Evolutionary conservation across 2,113 vertebrate species (phyloP), one percentile per base, ranked within the genome.

Genomic region (Chaetodon auriga): DNA sequence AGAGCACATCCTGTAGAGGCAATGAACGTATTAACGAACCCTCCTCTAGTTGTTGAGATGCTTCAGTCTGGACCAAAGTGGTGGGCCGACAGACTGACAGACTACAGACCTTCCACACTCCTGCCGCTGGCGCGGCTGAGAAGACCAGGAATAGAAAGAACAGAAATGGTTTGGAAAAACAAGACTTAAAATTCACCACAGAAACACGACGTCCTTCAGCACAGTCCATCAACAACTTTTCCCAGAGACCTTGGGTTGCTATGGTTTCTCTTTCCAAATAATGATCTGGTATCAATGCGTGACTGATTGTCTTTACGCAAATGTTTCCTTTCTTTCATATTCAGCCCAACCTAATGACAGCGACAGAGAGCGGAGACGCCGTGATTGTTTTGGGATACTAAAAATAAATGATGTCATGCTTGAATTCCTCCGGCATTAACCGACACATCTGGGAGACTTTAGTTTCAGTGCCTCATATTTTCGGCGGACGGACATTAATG

Each of bases 181-280:
- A 12, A 71, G 10, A 25, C 14, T 2, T 48, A 21, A 25, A 49
- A 19, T 23, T 55, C 54, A 19, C 10, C 6, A 53, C 49, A 72
- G 30, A 54, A 65, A 63, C 69, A 54, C 51, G 38, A 18, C 35
- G 54, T 63, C 70, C 75, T 30, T 63, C 19, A 65, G 11, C 68
- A 12, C n/a, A 15, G n/a, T 65, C 55, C 35, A 5, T 62, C 57
- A 43, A 14, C 55, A 43, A 18, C 35, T 16, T 30, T 76, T 36
- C 51, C 70, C 60, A 80, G 35, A 57, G 58, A 51, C 57, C 57
- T 25, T 1, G 1, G 38, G 63, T 82, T 82, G 23, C 82, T 21
- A 58, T 53, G 75, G 65, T 57, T 64, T 25, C 66, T 21, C 62
- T 51, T 51, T 41, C 30, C 30, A 77, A 82, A 45, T 16, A 73